Evolutionary conservation across 1,140 invertebrate genomes (phyloP), one percentile per base, ranked within the genome.

Genomic region (Globodera ellingtonae): DNA sequence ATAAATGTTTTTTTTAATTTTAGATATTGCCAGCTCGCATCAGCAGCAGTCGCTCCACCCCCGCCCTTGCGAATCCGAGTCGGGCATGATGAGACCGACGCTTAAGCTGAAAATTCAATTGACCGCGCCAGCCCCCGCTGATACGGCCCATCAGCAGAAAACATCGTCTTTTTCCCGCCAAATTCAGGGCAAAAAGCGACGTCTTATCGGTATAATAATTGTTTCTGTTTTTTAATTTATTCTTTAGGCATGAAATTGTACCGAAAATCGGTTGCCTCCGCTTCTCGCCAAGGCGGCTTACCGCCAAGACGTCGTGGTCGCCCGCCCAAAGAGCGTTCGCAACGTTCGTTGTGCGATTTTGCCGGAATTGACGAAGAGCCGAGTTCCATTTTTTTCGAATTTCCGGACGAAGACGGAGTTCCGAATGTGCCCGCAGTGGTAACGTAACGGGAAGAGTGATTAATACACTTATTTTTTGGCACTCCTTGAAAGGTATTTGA

Each of bases 281-380:
- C 80, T 18, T 59, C 62, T 24, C 62, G 73, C 44, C 81, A 72
- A 15, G 56, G 56, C 56, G 56, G 56, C 4, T 15, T 62, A 52
- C 13, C 46, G 52, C 48, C 75, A 18, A 47, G 75, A 47, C 72
- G 84, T 46, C 70, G 85, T 7, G 85, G 86, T 52, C 73, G 86
- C 15, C 85, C 86, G 35, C 85, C 86, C 35, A 86, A 86, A 72
- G 50, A 80, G 18, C 82, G 81, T 50, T 62, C 84, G n/a, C 76
- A 74, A 15, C 56, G 72, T 18, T 50, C 70, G 48, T 50, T 59
- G 13, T 52, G 62, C 35, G 72, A 76, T 47, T 78, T 77, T 66
- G 82, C 80, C 46, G 79, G 65, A 15, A 56, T 86, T 15, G 77
- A 79, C 44, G 83, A 84, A 65, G 83, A 84, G 48, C 80, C 83